phyloP scores from a whole-genome alignment of 2,888 invertebrate species.

The Galeopsomyia nigrocyanea region DNA sequence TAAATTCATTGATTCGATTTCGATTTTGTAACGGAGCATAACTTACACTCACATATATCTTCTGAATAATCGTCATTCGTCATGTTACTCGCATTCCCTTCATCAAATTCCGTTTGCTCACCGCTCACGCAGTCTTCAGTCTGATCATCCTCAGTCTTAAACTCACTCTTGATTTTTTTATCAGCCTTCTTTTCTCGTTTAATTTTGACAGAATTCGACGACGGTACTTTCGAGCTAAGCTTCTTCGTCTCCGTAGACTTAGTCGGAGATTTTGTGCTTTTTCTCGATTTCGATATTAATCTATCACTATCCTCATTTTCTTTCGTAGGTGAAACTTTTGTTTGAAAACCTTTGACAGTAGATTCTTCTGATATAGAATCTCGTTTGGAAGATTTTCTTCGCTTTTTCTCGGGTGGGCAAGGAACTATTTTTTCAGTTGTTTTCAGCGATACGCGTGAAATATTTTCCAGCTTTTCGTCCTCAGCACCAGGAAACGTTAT shows the following conservation, averaged over 20 bases:
- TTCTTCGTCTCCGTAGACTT: constrained; percentile 54
- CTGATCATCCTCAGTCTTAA: constrained; percentile 65
- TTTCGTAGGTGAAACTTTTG: constrained; percentile 46
- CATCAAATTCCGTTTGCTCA: constrained; percentile 42
- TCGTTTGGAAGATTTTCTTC: constrained; percentile 68
- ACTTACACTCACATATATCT: constrained; percentile 46
- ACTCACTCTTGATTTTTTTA: constrained; percentile 68
- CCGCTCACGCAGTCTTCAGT: constrained; percentile 35
- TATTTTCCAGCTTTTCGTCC: constrained; percentile 68
- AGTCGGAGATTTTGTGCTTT: constrained; percentile 63
- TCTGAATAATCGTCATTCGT: constrained; percentile 43
- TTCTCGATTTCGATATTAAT: constrained; percentile 54
- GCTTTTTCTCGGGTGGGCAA: constrained; percentile 63
- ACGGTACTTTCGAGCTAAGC: constrained; percentile 29
- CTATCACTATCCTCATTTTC: constrained; percentile 53
- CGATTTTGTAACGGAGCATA: not conserved
- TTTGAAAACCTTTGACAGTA: constrained; percentile 36
- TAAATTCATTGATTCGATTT: not conserved
- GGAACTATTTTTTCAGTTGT: constrained; percentile 59
- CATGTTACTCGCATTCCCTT: constrained; percentile 25
- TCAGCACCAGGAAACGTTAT: constrained; percentile 72
- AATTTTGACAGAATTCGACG: constrained; percentile 51
- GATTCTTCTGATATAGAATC: constrained; percentile 50
- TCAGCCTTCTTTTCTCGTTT: constrained; percentile 67
- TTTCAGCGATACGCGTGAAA: constrained; percentile 67